A percentile compares a stretch with the other conserved stretches of the same genome.
phyloP scores from a whole-genome alignment of 2,888 invertebrate genomes.

The Schrankia costaestrigalis region DNA sequence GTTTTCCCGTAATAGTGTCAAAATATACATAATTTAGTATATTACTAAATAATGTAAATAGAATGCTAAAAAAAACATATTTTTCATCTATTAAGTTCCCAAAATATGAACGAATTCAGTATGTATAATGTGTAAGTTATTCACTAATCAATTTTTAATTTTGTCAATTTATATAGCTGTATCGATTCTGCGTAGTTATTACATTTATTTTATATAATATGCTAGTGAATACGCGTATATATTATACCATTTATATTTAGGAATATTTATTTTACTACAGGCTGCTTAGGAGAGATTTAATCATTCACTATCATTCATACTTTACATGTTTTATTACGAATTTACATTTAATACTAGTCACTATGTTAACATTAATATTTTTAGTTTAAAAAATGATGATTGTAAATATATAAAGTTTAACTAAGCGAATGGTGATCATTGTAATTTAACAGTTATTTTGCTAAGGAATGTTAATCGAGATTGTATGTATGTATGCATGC shows the following conservation, averaged over 20 bases:
- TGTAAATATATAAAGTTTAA: slow-evolving; percentile 40
- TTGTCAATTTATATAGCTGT: slow-evolving; percentile 60
- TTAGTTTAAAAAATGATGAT: slow-evolving; percentile 28
- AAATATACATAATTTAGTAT: slow-evolving; percentile 76
- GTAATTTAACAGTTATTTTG: slow-evolving; percentile 40
- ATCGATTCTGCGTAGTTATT: slow-evolving; percentile 65
- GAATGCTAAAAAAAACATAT: slow-evolving; percentile 54
- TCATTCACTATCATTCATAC: slow-evolving; percentile 34
- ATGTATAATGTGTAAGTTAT: slow-evolving; percentile 48
- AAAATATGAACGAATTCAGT: slow-evolving; percentile 54
- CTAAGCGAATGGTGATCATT: slow-evolving; percentile 38
- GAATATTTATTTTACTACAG: slow-evolving; percentile 45
- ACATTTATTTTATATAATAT: slow-evolving; percentile 50
- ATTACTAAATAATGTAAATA: slow-evolving; percentile 78
- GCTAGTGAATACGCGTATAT: slow-evolving; percentile 22
- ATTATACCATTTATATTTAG: slow-evolving; percentile 27
- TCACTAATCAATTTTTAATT: slow-evolving; percentile 58
- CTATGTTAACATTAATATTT: slow-evolving; percentile 37
- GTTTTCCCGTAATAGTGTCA: slow-evolving; percentile 62
- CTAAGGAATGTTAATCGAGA: slow-evolving; percentile 40
- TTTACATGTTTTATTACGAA: slow-evolving; percentile 57
- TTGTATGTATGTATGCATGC: slow-evolving; percentile 21
- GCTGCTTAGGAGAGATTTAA: slow-evolving; percentile 33
- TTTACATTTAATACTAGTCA: slow-evolving; percentile 52
- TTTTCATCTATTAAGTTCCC: slow-evolving; percentile 60